Percentiles rank a stretch among this genome's conserved stretches.
phyloP scores from a whole-genome alignment of 2,797 vertebrate genomes.

The Kryptolebias ocellatus region DNA sequence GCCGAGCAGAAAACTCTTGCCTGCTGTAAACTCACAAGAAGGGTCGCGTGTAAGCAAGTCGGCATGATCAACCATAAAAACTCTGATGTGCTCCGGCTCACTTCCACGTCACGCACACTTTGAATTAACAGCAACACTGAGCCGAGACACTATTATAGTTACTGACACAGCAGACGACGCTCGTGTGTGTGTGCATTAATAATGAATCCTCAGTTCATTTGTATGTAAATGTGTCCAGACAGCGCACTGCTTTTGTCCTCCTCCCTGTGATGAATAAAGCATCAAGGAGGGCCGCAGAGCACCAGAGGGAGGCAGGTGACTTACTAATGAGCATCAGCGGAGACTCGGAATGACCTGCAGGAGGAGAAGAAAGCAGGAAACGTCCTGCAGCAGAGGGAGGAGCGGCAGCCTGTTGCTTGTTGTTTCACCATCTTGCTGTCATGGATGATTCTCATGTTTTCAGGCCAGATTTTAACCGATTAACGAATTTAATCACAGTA shows the following conservation, averaged over 20 bases:
- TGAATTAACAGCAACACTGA: slow-evolving; percentile 22
- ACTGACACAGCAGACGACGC: slow-evolving; percentile 28
- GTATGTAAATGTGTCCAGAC: slow-evolving; percentile 63
- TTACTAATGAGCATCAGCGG: slow-evolving; percentile 34
- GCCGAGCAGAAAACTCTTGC: slow-evolving; percentile 40
- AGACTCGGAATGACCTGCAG: slow-evolving; percentile 15
- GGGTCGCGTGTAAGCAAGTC: slow-evolving; percentile 38
- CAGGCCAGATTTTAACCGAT: not conserved
- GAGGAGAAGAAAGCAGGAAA: not conserved
- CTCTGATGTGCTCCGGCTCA: slow-evolving; percentile 21
- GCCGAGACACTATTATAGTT: slow-evolving; percentile 37
- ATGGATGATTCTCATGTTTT: not conserved
- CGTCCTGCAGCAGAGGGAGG: not conserved
- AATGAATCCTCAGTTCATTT: slow-evolving; percentile 62
- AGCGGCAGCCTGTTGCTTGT: not conserved
- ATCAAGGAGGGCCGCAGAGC: slow-evolving; percentile 33
- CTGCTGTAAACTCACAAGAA: slow-evolving; percentile 21
- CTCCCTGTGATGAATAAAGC: slow-evolving; percentile 57
- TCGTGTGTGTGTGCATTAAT: slow-evolving; percentile 39
- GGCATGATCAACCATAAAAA: slow-evolving; percentile 37
- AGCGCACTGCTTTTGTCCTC: slow-evolving; percentile 40
- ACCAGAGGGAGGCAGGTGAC: slow-evolving; percentile 35
- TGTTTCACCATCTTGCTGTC: not conserved
- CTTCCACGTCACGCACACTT: slow-evolving; percentile 10
- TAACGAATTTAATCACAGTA: not conserved